Evolutionary conservation across 92 coral and sea anemone species (phyloP), one percentile per base, ranked within the genome.

Genomic region (Phenganax subtilis): DNA sequence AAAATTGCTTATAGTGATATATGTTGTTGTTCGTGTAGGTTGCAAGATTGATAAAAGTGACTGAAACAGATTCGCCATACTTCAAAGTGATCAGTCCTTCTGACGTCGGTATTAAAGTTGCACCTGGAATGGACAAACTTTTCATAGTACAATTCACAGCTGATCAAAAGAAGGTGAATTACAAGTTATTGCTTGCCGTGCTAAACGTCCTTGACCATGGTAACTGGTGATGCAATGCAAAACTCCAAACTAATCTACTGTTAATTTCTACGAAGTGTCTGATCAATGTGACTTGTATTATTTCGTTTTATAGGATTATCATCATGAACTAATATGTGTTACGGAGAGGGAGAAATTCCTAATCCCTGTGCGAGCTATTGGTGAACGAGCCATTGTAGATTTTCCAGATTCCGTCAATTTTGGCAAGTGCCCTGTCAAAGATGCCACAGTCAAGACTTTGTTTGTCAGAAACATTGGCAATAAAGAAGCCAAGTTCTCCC

Each of bases 51-150:
- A 97, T 92, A 10, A 94, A 94, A 81, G 96, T 94, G 59, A 94
- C 96, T 44, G 97, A 94, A 87, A 92, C 98, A 73, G 98, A 94
- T 78, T 94, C 98, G 29, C 98, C 98, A 28, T 94, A 94, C 82
- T 94, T 94, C 91, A 92, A 86, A 85, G 89, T 94, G 68, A 90
- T 92, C 87, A 94, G 98, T 77, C 98, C 98, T 12, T 88, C 86
- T 56, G 98, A 94, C 76, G 89, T 94, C 63, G 97, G 98, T 20
- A 91, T 92, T 80, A 94, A 94, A 64, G 98, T 94, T 75, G 98
- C 98, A 51, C 98, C 98, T 54, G 97, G 98, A 27, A 94, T 94
- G 98, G 98, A 94, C 78, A 91, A 90, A n/a, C 87, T 87, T 16
- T 94, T 94, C 58, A 82, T 90, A 31, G 83, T 94, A n/a, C 97